A percentile compares a stretch with the other conserved stretches of the same genome.
Evolutionary conservation across 2,113 vertebrate species (phyloP).

Genomic region (Myotis yumanensis): DNA sequence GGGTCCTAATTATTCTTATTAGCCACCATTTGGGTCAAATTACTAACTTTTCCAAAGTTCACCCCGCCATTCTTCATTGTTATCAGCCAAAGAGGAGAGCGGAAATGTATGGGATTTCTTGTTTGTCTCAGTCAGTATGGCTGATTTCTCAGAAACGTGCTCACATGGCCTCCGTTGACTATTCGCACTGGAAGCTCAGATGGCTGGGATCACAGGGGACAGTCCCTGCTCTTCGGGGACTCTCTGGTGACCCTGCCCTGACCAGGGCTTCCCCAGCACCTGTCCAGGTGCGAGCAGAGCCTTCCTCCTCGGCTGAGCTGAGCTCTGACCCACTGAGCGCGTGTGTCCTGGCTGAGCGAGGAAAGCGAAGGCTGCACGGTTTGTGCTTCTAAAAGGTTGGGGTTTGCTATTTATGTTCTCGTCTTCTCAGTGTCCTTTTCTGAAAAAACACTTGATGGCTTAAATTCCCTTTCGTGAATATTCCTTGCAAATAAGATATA

Average conservation of each 20-base stretch:
- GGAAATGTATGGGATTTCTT: neutral
- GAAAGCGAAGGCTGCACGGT: neutral
- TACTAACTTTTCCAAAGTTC: neutral
- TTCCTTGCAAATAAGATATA: neutral
- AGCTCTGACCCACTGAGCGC: neutral
- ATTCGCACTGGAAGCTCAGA: neutral
- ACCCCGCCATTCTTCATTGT: neutral
- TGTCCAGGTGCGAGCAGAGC: neutral
- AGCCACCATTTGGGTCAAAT: conserved; percentile 36
- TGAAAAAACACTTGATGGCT: neutral
- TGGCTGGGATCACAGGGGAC: neutral
- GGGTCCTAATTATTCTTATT: conserved; percentile 11
- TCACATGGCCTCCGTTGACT: neutral
- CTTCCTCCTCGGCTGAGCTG: neutral
- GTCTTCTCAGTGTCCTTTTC: neutral
- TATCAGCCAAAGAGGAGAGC: conserved; percentile 10
- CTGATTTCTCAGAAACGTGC: neutral
- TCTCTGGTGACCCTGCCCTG: neutral
- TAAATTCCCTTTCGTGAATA: neutral
- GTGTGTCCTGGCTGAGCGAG: neutral
- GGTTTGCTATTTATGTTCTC: neutral
- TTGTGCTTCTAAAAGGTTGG: neutral
- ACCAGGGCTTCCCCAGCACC: neutral
- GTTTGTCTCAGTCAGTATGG: neutral
- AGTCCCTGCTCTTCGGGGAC: neutral